Conservation (phyloP, 2,888 invertebrate genomes). For the Drosophila cyrtoloma region DNA sequence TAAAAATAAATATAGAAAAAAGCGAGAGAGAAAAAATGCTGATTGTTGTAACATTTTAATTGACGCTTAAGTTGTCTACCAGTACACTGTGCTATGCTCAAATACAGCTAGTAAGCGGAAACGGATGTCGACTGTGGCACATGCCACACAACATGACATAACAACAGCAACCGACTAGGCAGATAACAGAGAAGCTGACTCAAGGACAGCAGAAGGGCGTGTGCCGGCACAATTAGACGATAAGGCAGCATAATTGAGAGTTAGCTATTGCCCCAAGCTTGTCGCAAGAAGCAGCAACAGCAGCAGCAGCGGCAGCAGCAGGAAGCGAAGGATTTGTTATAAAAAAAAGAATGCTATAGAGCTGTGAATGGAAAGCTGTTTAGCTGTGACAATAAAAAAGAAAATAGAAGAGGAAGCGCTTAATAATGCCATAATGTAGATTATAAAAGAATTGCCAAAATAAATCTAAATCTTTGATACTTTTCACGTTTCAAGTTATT, state of each 20-base stretch:
- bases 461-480: no score
- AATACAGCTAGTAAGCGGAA: conserved; percentile 58
- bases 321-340: conserved; percentile 58
- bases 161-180: background rate
- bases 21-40: background rate
- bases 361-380: conserved; percentile 6
- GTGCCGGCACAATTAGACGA: conserved; percentile 66
- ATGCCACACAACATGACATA: conserved; percentile 31
- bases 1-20: conserved; percentile 25
- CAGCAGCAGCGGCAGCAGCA: conserved; percentile 14
- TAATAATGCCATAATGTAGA: conserved; percentile 1
- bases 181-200: conserved; percentile 1
- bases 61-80: conserved; percentile 52
- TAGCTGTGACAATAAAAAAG: background rate
- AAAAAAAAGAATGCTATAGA: conserved; percentile 1
- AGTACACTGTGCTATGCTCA: conserved; percentile 13
- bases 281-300: background rate
- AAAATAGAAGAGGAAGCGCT: conserved; percentile 4
- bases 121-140: conserved; percentile 64
- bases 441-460: background rate
- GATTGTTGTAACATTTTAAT: conserved; percentile 41
- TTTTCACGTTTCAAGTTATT: background rate
- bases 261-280: conserved; percentile 23
- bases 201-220: conserved; percentile 50
- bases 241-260: conserved; percentile 65